Evolutionary conservation across 1,140 invertebrate species (phyloP).

Genomic region (Drosophila sp.): DNA sequence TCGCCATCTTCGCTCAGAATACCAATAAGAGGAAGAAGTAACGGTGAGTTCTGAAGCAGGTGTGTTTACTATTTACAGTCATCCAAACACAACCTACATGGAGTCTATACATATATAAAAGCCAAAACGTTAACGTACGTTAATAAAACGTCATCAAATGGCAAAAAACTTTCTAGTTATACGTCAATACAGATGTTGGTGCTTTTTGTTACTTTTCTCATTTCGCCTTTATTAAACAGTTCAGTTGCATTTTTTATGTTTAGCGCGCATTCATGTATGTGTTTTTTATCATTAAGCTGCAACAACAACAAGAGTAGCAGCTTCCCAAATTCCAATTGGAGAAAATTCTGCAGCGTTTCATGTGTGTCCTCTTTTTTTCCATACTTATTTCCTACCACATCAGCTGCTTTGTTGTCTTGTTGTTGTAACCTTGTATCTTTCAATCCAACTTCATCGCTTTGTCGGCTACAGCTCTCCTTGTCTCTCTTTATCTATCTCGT

Average conservation of each 20-base stretch:
- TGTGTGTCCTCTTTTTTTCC: slow-evolving; percentile 1
- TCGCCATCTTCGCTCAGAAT: slow-evolving; percentile 43
- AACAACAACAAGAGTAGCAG: slow-evolving; percentile 34
- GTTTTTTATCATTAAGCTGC: slow-evolving; percentile 27
- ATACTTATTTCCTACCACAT: slow-evolving; percentile 50
- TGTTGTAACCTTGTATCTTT: slow-evolving; percentile 77
- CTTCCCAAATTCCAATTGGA: slow-evolving; percentile 36
- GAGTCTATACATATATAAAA: not conserved
- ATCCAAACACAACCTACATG: not conserved
- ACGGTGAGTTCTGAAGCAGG: slow-evolving; percentile 47
- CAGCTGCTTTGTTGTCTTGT: slow-evolving; percentile 64
- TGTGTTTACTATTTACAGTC: slow-evolving; percentile 44
- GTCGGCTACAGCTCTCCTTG: slow-evolving; percentile 46
- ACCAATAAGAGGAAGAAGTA: slow-evolving; percentile 47
- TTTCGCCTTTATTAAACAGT: not conserved
- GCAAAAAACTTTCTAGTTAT: slow-evolving; percentile 47
- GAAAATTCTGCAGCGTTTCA: slow-evolving; percentile 38
- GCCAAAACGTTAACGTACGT: not conserved
- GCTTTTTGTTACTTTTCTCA: slow-evolving; percentile 16
- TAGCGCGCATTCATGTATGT: slow-evolving; percentile 37
- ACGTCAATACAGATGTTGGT: slow-evolving; percentile 16
- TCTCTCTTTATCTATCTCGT: slow-evolving; percentile 20
- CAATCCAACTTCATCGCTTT: slow-evolving; percentile 48
- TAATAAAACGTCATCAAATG: slow-evolving; percentile 44
- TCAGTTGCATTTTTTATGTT: slow-evolving; percentile 26